Evolutionary conservation across 23 tunicate genomes (phyloP).

Genomic region (Styela plicata): DNA sequence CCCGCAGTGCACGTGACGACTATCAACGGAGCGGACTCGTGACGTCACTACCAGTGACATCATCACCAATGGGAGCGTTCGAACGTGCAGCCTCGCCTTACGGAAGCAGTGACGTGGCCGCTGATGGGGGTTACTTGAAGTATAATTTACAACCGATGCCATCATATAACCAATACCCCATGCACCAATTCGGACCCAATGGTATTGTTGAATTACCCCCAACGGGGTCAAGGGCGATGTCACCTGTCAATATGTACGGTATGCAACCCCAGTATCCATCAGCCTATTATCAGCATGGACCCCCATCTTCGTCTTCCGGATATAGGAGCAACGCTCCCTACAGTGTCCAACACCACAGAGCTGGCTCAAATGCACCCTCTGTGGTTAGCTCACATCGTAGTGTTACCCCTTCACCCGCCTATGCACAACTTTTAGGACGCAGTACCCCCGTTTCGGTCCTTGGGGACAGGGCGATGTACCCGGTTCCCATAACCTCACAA

Average conservation of each 20-base stretch:
- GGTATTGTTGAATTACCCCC: slow-evolving; percentile 23
- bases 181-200: slow-evolving; percentile 3
- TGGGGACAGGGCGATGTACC: slow-evolving; percentile 15
- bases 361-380: slow-evolving; percentile 31
- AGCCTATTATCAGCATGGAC: neutral
- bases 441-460: slow-evolving; percentile 19
- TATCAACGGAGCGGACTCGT: slow-evolving; percentile 27
- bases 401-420: slow-evolving; percentile 29
- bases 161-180: slow-evolving; percentile 4
- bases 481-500: slow-evolving; percentile 7
- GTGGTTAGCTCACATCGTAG: slow-evolving; percentile 23
- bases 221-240: neutral
- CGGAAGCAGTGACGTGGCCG: slow-evolving; percentile 4
- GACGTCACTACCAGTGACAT: slow-evolving; percentile 28
- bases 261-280: neutral
- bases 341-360: slow-evolving; percentile 3
- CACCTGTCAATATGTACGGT: slow-evolving; percentile 22
- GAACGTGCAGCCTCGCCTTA: slow-evolving; percentile 20
- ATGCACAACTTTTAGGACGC: slow-evolving; percentile 22
- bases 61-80: slow-evolving; percentile 1
- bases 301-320: slow-evolving; percentile 16
- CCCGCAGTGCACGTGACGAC: slow-evolving; percentile 20
- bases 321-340: neutral
- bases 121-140: neutral
- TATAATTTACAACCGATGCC: slow-evolving; percentile 9